Base-by-base conservation (phyloP, 2,888 invertebrate genomes). In the Catocala fraxini region DNA sequence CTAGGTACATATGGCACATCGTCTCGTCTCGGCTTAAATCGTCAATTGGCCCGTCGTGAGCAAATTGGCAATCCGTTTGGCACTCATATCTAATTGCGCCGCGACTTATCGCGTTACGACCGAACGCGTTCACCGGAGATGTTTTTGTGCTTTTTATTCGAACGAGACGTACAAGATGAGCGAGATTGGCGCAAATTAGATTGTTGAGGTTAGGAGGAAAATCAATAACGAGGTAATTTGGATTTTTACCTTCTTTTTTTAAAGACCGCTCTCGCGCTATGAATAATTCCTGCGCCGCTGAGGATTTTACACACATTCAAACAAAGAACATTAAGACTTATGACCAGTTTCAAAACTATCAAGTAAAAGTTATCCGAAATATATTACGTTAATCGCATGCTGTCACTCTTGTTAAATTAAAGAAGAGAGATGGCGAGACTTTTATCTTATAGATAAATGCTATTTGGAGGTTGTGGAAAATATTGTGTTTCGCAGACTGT, bases 21-120 rank as follows among this genome's bases (percentile, higher is more conserved):
- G 70, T 58, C 63, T 66, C 70, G 67, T 49, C 52, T 63, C 62
- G 63, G 35, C 47, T 54, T 46, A 35, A 46, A 41, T 55, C 56
- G 71, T 69, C 75, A 72, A 87, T 84, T 86, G 87, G 86, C 86
- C 77, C 80, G 82, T 74, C 75, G 77, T 75, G 69, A 70, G 77
- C 42, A 88, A 85, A 89, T 89, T 89, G 89, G 67, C 89, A 89
- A 89, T 89, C 85, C 84, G 82, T 83, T 73, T 51, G 55, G 73
- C 64, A 52, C 55, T 65, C 78, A 75, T 68, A 65, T 76, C 76
- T 82, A 85, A 83, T 84, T 83, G 82, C 81, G 73, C 56, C 65
- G 72, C 67, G 77, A 75, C 80, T 81, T 75, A 71, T 69, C 75
- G 70, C 70, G 73, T 79, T 75, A 70, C 73, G 60, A 57, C 63